Evolutionary conservation across 2,113 vertebrate genomes (phyloP), one percentile per base, ranked within the genome.

Genomic region (Accipiter cooperii): DNA sequence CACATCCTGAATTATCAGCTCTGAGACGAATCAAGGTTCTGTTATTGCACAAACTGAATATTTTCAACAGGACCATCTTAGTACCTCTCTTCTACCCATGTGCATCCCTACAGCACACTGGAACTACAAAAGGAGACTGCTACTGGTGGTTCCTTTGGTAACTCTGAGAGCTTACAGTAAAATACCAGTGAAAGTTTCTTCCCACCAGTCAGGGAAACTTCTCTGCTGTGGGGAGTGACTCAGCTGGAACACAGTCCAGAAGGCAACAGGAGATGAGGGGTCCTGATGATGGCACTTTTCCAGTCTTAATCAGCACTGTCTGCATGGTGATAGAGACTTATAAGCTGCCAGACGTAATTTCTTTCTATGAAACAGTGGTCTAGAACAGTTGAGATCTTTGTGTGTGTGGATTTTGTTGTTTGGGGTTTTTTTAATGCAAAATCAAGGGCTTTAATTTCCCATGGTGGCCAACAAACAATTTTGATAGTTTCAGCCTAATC

Each of bases 291-390:
- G 94, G 87, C 84, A 92, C 74, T 82, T 91, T 85, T 94, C 93
- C 96, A 89, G 63, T 96, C 93, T 97, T 91, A 93, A 97, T 91
- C 93, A 94, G 89, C 87, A 87, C 66, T 87, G 81, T 89, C 89
- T 95, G 84, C 49, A 76, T 38, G 66, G 63, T 38, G 65, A 96
- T 83, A 79, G 31, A 76, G 89, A 96, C 84, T 54, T 86, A 89
- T 89, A 94, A 92, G 65, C n/a, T 95, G 92, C 89, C 84, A 93
- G 61, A 96, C 87, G 84, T 61, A 0, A 69, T 82, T 94, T 95
- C 80, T 92, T 92, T 93, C 75, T 85, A 7, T 63, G 34, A 97
- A 97, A 96, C 26, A 83, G 81, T 89, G 70, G 74, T 89, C 78
- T 58, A 76, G 58, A 95, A 87, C 57, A 93, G 91, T 74, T 87